phyloP scores from a whole-genome alignment of 2,888 invertebrate genomes.

The Oegoconia quadripuncta region DNA sequence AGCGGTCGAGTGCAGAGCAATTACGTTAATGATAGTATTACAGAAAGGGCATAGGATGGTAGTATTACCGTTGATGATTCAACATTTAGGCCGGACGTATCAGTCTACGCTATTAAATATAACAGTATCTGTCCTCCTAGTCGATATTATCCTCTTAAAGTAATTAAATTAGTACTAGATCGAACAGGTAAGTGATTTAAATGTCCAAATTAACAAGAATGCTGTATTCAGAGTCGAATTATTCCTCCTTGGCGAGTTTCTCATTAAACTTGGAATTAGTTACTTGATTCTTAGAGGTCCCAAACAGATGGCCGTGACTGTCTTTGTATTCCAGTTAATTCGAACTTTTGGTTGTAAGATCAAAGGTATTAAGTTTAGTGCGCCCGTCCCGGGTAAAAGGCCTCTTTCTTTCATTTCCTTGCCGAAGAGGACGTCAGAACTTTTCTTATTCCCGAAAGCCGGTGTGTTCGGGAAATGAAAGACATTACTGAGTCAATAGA shows the following conservation, averaged over 20 bases:
- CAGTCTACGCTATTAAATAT: conserved; percentile 16
- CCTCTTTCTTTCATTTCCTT: conserved; percentile 64
- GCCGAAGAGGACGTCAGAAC: conserved; percentile 52
- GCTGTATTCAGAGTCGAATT: conserved; percentile 59
- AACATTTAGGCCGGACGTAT: conserved; percentile 26
- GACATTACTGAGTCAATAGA: conserved; percentile 75
- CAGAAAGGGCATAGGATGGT: conserved; percentile 38
- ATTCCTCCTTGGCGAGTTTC: conserved; percentile 58
- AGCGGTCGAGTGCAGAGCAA: conserved; percentile 40
- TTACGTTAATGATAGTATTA: conserved; percentile 54
- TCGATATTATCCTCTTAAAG: conserved; percentile 22
- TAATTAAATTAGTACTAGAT: conserved; percentile 31
- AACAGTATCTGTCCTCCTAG: conserved; percentile 14
- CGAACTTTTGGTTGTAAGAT: conserved; percentile 65
- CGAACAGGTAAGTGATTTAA: conserved; percentile 38
- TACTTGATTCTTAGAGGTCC: conserved; percentile 46
- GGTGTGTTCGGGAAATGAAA: conserved; percentile 70
- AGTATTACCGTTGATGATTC: conserved; percentile 35
- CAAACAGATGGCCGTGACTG: conserved; percentile 61
- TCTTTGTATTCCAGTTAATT: conserved; percentile 67
- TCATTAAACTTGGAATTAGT: conserved; percentile 71
- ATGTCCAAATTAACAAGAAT: conserved; percentile 41
- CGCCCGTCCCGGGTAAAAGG: conserved; percentile 47
- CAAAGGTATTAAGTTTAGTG: conserved; percentile 71
- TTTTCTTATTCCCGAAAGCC: conserved; percentile 71